Conservation (phyloP, 2,113 vertebrate species). For the Apistogramma diplotaenia region DNA sequence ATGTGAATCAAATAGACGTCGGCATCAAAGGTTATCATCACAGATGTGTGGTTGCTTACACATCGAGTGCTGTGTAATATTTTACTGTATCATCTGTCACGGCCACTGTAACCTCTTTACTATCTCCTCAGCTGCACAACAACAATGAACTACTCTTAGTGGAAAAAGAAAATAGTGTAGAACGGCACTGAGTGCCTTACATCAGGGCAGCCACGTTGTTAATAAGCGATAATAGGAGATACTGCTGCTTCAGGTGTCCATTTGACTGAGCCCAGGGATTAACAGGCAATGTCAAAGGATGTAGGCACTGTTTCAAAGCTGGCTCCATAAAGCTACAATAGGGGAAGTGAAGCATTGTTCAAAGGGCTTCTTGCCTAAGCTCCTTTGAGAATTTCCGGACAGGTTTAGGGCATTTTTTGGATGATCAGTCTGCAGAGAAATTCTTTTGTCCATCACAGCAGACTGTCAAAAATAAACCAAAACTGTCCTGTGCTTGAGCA, state of each 20-base stretch:
- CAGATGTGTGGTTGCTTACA: background rate
- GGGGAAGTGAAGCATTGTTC: slow-evolving; percentile 60
- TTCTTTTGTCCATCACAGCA: slow-evolving; percentile 41
- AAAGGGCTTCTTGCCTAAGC: slow-evolving; percentile 62
- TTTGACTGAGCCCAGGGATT: slow-evolving; percentile 55
- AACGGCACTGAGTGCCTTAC: background rate
- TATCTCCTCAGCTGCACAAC: slow-evolving; percentile 31
- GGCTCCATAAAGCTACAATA: slow-evolving; percentile 48
- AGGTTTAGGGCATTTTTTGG: slow-evolving; percentile 54
- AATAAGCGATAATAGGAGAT: slow-evolving; percentile 37
- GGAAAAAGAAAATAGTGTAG: background rate
- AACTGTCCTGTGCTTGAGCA: background rate
- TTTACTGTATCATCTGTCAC: background rate
- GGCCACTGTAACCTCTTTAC: background rate
- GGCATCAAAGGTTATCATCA: slow-evolving; percentile 9
- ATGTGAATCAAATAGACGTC: slow-evolving; percentile 7
- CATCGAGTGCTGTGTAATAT: background rate
- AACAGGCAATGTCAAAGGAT: slow-evolving; percentile 55
- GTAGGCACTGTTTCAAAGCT: slow-evolving; percentile 48
- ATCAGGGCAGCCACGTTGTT: slow-evolving; percentile 23
- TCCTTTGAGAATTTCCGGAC: slow-evolving; percentile 61
- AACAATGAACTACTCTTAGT: background rate
- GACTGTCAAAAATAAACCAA: slow-evolving; percentile 24
- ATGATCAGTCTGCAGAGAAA: slow-evolving; percentile 22
- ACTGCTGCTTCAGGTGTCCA: slow-evolving; percentile 36